These are phyloP conservation scores for Torymus auratus DNA, from an alignment of 2,888 invertebrate species.

Conservation along the genomic window DNA sequence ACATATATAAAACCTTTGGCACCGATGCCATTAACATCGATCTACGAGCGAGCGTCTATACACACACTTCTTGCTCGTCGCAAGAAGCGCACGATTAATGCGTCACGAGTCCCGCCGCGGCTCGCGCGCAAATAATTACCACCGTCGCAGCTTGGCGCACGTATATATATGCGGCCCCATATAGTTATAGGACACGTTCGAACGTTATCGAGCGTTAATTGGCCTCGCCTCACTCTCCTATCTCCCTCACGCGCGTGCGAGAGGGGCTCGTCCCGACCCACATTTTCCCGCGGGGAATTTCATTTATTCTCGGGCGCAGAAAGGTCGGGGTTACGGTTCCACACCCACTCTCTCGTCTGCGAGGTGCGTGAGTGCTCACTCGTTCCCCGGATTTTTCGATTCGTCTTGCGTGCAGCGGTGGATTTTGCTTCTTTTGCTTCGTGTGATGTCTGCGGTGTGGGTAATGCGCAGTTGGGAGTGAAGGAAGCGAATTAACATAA, in stretches of 20 bases:
- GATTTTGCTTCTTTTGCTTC: not conserved
- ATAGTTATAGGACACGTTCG: not conserved
- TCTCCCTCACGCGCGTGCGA: not conserved
- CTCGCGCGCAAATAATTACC: conserved; percentile 43
- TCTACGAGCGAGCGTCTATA: too few relatives aligned
- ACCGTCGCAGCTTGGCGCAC: not conserved
- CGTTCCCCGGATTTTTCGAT: too few relatives aligned
- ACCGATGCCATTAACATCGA: too few relatives aligned
- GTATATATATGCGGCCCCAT: not conserved
- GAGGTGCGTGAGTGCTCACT: too few relatives aligned
- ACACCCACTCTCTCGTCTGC: too few relatives aligned
- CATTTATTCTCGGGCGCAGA: conserved; percentile 17
- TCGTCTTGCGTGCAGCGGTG: too few relatives aligned
- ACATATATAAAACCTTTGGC: too few relatives aligned
- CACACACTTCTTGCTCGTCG: too few relatives aligned
- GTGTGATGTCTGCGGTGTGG: not conserved
- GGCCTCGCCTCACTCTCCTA: conserved; percentile 19
- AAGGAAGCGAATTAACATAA: conserved; percentile 25
- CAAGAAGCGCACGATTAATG: too few relatives aligned
- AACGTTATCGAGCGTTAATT: conserved; percentile 47
- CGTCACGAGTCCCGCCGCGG: conserved; percentile 18
- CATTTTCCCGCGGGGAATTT: conserved; percentile 27
- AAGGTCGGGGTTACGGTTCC: not conserved
- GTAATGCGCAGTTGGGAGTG: too few relatives aligned
- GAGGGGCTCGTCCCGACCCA: conserved; percentile 33